Base-by-base conservation (phyloP, 2,888 invertebrate genomes). In the Caenorhabditis sp. region DNA sequence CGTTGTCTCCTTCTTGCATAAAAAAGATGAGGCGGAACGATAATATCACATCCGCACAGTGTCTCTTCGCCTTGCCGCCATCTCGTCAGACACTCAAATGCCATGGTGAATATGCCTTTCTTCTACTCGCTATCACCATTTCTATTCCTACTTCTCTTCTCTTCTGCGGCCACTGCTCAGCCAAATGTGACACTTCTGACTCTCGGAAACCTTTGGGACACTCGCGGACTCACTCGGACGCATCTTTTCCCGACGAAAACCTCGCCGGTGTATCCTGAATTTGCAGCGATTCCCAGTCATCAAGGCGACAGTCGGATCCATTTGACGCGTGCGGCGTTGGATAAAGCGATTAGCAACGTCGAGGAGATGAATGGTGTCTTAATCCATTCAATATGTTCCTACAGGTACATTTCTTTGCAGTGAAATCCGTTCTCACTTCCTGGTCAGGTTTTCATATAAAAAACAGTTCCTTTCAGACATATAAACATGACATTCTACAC, bases 1-100 rank as follows among this genome's bases (percentile, higher is more conserved):
- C 60, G 51, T 67, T 60, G 65, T 60, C 67, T 50, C 37, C 67
- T 58, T 67, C 60, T 76, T 76, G 76, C 76, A 76, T 76, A 70
- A 78, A 78, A 78, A 70, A 78, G 77, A 70, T 70, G 70, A 78
- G 70, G 69, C 69, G 77, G 70, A 78, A 78, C 69, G 69, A 78
- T 78, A 70, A 70, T 78, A 70, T 70, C 72, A 72, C 71, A 64
- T 64, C 72, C 71, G 55, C 71, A 62, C 71, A 56, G 55, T 64
- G 71, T 72, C 64, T 55, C 64, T 47, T 64, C 69, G 53, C 77
- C 64, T 50, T 58, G 55, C 55, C 62, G 35, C 68, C 61, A 67
- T 68, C 68, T 60, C 68, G 51, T 51, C 70, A 61, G 37, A 51
- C 55, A 62, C 70, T 62, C 70, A 71, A 71, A 71, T 71, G 70